phyloP scores from a whole-genome alignment of 2,888 invertebrate genomes.

The Cerastis rubricosa region DNA sequence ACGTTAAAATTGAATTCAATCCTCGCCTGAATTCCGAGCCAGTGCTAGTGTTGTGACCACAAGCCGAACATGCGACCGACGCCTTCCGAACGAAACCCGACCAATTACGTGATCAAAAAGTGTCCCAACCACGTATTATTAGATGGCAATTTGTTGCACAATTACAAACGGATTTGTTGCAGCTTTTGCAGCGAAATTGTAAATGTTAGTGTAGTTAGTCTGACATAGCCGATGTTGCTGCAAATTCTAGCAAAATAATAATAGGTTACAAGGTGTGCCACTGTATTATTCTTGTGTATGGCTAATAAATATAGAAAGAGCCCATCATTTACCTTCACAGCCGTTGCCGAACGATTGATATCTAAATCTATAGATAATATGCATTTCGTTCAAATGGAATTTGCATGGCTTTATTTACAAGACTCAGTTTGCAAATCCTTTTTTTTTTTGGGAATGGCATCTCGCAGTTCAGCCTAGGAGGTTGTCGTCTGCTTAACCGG shows the following conservation, averaged over 20 bases:
- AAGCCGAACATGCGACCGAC: conserved; percentile 48
- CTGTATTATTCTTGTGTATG: neutral
- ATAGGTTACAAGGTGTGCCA: neutral
- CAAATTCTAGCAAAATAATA: neutral
- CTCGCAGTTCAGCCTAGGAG: too few relatives aligned
- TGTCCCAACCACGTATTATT: conserved; percentile 40
- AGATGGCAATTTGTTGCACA: conserved; percentile 27
- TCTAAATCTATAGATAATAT: neutral
- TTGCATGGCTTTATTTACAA: neutral
- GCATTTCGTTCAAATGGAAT: neutral
- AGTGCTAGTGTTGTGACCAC: conserved; percentile 41
- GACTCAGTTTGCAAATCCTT: too few relatives aligned
- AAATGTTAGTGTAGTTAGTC: neutral
- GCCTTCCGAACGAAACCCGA: conserved; percentile 41
- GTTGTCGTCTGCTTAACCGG: too few relatives aligned
- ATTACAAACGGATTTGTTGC: conserved; percentile 25
- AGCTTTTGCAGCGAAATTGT: conserved; percentile 1
- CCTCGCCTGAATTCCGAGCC: conserved; percentile 52
- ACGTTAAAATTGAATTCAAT: conserved; percentile 70
- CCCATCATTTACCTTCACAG: neutral
- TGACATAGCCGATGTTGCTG: neutral
- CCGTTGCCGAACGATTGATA: neutral
- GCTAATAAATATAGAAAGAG: neutral
- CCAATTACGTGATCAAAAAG: conserved; percentile 50
- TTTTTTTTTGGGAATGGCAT: too few relatives aligned